phyloP scores from a whole-genome alignment of 1,140 invertebrate genomes.

The Anadara kagoshimensis region DNA sequence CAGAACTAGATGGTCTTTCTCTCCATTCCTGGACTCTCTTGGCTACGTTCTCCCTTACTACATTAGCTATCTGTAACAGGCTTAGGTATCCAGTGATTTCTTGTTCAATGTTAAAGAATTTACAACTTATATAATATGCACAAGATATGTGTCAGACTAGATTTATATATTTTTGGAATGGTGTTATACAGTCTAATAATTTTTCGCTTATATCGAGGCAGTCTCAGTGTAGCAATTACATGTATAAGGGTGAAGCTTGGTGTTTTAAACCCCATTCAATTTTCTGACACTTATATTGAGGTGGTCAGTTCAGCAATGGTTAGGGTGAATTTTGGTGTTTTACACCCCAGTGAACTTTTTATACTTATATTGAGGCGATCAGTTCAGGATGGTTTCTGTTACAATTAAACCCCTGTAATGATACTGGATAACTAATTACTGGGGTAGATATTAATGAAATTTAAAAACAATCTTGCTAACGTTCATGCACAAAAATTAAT shows the following conservation, averaged over 20 bases:
- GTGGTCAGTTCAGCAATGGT: too few relatives aligned
- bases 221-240: neutral
- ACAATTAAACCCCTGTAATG: too few relatives aligned
- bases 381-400: too few relatives aligned
- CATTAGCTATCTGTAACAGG: constrained; percentile 45
- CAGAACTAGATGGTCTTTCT: constrained; percentile 43
- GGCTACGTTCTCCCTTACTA: constrained; percentile 51
- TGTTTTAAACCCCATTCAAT: neutral
- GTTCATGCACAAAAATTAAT: too few relatives aligned
- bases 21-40: constrained; percentile 49
- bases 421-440: too few relatives aligned
- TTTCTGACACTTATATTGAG: too few relatives aligned
- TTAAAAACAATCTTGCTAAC: too few relatives aligned
- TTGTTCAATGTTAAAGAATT: constrained; percentile 12
- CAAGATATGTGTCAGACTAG: neutral
- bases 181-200: neutral
- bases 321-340: too few relatives aligned
- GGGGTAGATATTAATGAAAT: too few relatives aligned
- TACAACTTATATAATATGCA: neutral
- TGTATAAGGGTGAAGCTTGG: neutral
- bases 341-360: too few relatives aligned
- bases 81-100: constrained; percentile 55
- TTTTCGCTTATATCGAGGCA: neutral
- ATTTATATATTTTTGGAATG: neutral
- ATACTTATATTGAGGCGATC: too few relatives aligned